A percentile compares a stretch with the other conserved stretches of the same genome.
phyloP scores from a whole-genome alignment of 1,140 invertebrate genomes.

The Aphelinus certus region DNA sequence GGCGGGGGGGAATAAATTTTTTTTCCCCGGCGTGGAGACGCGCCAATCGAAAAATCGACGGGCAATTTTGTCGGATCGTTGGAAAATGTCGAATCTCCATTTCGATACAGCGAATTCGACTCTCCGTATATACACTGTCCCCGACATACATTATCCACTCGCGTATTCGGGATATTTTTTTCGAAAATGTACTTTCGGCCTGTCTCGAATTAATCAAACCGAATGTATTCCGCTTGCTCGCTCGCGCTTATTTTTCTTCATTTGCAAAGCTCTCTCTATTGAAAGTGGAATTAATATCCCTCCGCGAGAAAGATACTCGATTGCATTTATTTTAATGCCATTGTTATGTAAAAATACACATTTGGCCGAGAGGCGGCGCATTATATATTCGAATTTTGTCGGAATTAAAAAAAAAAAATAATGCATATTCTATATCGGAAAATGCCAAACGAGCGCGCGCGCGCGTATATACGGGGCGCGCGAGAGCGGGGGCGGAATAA shows the following conservation, averaged over 20 bases:
- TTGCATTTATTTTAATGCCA: constrained; percentile 37
- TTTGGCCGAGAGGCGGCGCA: constrained; percentile 11
- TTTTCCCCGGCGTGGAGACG: too few relatives aligned
- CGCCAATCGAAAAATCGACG: too few relatives aligned
- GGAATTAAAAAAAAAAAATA: constrained; percentile 42
- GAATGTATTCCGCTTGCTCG: neutral
- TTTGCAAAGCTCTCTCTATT: constrained; percentile 6
- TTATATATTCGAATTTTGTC: constrained; percentile 36
- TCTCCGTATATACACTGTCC: too few relatives aligned
- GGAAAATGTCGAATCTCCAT: too few relatives aligned
- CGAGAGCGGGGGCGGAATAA: constrained; percentile 22
- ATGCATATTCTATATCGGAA: constrained; percentile 40
- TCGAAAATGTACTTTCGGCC: neutral
- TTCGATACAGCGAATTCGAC: too few relatives aligned
- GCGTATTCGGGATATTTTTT: too few relatives aligned
- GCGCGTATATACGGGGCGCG: too few relatives aligned
- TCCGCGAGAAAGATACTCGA: constrained; percentile 14
- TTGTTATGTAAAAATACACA: constrained; percentile 35
- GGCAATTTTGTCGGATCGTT: too few relatives aligned
- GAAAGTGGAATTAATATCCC: constrained; percentile 29
- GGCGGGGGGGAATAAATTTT: too few relatives aligned
- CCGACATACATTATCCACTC: too few relatives aligned
- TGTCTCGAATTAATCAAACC: constrained; percentile 19
- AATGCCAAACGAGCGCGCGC: constrained; percentile 19
- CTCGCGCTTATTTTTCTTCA: constrained; percentile 21